Percentiles rank a stretch among this genome's conserved stretches.
Evolutionary conservation across 2,113 vertebrate genomes (phyloP).

Genomic region (Gopherus evgoodei): DNA sequence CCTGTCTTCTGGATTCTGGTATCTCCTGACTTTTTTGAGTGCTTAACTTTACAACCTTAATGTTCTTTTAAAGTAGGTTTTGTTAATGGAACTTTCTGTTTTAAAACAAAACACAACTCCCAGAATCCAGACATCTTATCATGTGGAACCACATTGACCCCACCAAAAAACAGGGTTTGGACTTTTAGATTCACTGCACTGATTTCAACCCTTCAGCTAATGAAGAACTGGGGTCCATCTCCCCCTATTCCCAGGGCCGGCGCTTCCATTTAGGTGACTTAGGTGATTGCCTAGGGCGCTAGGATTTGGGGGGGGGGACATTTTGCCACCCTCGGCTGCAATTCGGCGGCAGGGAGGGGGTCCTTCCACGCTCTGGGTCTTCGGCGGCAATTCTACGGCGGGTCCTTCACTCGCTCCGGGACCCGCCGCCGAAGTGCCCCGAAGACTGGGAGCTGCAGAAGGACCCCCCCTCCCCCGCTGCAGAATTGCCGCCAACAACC

Average conservation of each 20-base stretch:
- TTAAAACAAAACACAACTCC: neutral
- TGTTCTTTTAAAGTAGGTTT: fast-evolving
- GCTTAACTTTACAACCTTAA: neutral
- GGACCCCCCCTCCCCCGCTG: too few relatives aligned
- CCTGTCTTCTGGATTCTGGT: fast-evolving
- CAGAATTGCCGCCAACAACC: too few relatives aligned
- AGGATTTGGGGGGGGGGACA: too few relatives aligned
- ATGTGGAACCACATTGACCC: fast-evolving
- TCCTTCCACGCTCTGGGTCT: too few relatives aligned
- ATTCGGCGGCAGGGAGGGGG: too few relatives aligned
- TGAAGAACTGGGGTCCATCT: neutral
- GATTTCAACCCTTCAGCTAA: neutral
- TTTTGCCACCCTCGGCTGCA: too few relatives aligned
- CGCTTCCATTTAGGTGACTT: too few relatives aligned
- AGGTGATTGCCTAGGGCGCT: too few relatives aligned
- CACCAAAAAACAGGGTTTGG: fast-evolving
- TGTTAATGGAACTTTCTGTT: neutral
- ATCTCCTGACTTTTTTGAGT: neutral
- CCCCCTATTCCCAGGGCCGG: neutral
- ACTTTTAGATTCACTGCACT: fast-evolving
- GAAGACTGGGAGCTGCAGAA: too few relatives aligned
- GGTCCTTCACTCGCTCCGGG: too few relatives aligned
- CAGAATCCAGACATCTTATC: fast-evolving
- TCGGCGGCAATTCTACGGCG: too few relatives aligned
- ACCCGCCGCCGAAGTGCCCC: too few relatives aligned